Base-by-base conservation (phyloP, 2,797 vertebrate genomes). In the Pangasius mekongensis region DNA sequence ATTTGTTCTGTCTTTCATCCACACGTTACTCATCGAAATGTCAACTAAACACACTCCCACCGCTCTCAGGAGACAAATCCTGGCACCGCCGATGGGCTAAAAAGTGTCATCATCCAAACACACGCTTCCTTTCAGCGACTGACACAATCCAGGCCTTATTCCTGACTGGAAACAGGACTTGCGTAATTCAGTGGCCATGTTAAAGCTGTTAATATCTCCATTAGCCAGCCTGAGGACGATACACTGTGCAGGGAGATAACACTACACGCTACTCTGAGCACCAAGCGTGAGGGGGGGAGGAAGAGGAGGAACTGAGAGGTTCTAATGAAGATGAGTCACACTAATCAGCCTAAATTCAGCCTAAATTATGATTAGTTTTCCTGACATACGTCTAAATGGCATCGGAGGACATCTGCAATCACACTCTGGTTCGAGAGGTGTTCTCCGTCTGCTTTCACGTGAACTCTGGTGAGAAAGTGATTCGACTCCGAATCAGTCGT, bases 51-150 rank as follows among this genome's bases (percentile, higher is more conserved):
- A 87, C 77, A 81, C 64, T 43, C 64, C 27, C 52, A 27, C 18
- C 0, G n/a, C 22, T 33, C 24, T 71, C 78, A 14, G 56, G 78
- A 60, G 78, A 62, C 78, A 11, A 27, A 62, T 82, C 49, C 86
- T 71, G 78, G 78, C 86, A 58, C 27, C 0, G 11, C 6, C 0
- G 1, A 10, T 0, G 0, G 78, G 62, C 64, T 33, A 22, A 58
- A 69, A 82, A 82, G 52, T 82, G 49, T 82, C 86, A 47, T 82
- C 24, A n/a, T 69, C 52, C 86, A 81, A 56, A 82, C 52, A 56
- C 64, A 36, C 43, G 2, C 47, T 87, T 74, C 13, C 56, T 73
- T 62, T 74, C 47, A 87, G 39, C 0, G 3, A 2, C 14, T 18
- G 54, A 64, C 77, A 84, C 83, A 52, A 30, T 78, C 74, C 85